phyloP scores from a whole-genome alignment of 2,113 vertebrate genomes.

The Myotis brandtii region DNA sequence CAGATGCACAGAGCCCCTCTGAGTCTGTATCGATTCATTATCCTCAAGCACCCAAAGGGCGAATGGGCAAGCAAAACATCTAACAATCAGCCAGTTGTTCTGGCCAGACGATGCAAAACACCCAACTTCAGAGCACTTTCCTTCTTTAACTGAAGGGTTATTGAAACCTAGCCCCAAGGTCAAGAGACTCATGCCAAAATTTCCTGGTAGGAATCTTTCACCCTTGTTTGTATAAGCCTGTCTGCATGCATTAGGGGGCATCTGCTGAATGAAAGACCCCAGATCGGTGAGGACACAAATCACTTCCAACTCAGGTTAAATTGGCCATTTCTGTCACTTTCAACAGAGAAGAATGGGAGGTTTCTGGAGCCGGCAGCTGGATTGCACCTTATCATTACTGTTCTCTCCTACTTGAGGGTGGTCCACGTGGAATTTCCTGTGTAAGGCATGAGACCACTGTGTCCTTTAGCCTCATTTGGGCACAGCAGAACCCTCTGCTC shows the following conservation, averaged over 20 bases:
- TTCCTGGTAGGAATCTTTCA: not conserved
- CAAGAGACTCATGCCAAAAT: not conserved
- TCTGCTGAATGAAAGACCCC: not conserved
- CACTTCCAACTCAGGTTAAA: slow-evolving; percentile 73
- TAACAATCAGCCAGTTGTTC: not conserved
- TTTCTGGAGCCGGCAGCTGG: slow-evolving; percentile 67
- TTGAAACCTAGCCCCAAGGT: not conserved
- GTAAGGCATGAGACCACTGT: slow-evolving; percentile 54
- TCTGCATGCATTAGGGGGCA: not conserved
- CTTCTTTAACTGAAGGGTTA: not conserved
- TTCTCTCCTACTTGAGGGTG: slow-evolving; percentile 41
- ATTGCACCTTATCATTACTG: slow-evolving; percentile 48
- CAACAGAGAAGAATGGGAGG: slow-evolving; percentile 66
- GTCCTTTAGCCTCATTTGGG: not conserved
- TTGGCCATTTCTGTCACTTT: slow-evolving; percentile 52
- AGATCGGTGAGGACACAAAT: not conserved
- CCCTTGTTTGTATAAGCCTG: not conserved
- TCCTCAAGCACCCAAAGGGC: not conserved
- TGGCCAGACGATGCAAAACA: not conserved
- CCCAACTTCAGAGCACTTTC: not conserved
- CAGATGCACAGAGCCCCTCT: not conserved
- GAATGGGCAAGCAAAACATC: not conserved
- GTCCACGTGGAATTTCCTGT: slow-evolving; percentile 73
- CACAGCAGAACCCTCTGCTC: not conserved
- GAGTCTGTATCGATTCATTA: not conserved